Evolutionary conservation across 2,888 invertebrate genomes (phyloP).

Genomic region (Blastobasis lacticolella): DNA sequence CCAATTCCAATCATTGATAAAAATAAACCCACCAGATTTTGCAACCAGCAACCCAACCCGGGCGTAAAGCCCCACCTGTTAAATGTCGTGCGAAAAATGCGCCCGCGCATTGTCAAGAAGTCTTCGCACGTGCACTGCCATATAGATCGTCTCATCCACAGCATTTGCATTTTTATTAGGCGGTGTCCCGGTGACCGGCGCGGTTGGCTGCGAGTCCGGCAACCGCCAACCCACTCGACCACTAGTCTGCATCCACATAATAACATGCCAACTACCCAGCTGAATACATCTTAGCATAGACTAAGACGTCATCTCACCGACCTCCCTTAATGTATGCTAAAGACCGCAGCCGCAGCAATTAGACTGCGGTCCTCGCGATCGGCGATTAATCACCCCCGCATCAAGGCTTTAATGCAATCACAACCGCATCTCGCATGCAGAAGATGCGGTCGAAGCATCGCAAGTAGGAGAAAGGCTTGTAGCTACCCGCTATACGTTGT

Average conservation of each 20-base stretch:
- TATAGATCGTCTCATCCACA: constrained; percentile 28
- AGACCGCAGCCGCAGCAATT: constrained; percentile 57
- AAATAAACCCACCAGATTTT: no score
- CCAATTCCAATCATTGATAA: no score
- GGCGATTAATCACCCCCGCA: constrained; percentile 49
- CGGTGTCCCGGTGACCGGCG: constrained; percentile 33
- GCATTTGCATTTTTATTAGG: constrained; percentile 40
- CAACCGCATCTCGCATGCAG: constrained; percentile 49
- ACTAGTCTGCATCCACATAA: no score
- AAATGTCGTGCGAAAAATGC: constrained; percentile 28
- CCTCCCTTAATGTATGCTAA: constrained; percentile 68
- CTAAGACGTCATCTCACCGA: constrained; percentile 52
- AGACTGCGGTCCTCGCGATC: constrained; percentile 48
- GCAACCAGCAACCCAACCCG: no score
- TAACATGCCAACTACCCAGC: no score
- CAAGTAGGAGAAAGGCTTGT: constrained; percentile 4
- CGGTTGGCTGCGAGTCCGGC: constrained; percentile 19
- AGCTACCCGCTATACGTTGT: no score
- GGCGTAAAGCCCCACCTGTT: constrained; percentile 20
- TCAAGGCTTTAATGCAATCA: constrained; percentile 42
- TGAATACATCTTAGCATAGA: constrained; percentile 12
- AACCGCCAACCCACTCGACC: no score
- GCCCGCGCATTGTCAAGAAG: constrained; percentile 26
- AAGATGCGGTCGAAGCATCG: constrained; percentile 18
- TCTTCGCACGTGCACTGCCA: constrained; percentile 22